These are phyloP conservation scores for Meteorus colon DNA, from an alignment of 2,888 invertebrate genomes.

Conservation along the genomic window DNA sequence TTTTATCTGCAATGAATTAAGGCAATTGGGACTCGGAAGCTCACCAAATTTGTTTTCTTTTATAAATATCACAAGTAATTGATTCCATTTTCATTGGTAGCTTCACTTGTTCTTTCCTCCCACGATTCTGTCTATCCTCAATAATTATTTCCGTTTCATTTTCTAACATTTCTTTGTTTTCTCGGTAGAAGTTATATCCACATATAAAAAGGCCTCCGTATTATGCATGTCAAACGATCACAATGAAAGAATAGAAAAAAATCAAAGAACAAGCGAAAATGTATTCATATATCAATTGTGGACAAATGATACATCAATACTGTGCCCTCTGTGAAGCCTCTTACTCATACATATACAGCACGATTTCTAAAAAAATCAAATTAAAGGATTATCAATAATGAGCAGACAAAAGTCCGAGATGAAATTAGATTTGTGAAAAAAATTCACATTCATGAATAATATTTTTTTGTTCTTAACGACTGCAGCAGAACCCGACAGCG, in stretches of 20 bases:
- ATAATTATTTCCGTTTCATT: not conserved
- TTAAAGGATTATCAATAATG: not conserved
- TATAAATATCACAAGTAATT: slow-evolving; percentile 52
- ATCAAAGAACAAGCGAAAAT: not conserved
- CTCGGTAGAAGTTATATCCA: not conserved
- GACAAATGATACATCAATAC: not conserved
- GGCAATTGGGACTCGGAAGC: slow-evolving; percentile 65
- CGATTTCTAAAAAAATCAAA: not conserved
- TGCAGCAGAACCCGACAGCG: not conserved
- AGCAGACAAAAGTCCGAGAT: not conserved
- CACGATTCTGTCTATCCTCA: not conserved
- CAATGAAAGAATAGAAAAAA: not conserved
- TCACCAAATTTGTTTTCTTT: slow-evolving; percentile 38
- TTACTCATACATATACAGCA: not conserved
- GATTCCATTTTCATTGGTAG: slow-evolving; percentile 9
- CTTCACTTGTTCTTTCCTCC: not conserved
- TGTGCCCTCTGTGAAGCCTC: not conserved
- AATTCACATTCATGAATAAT: slow-evolving; percentile 2
- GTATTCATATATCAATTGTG: not conserved
- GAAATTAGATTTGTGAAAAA: not conserved
- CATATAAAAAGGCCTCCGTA: slow-evolving; percentile 3
- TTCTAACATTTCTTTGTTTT: not conserved
- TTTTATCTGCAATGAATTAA: slow-evolving; percentile 63
- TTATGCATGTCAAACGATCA: not conserved
- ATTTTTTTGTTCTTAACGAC: not conserved